Percentiles rank a stretch among this genome's conserved stretches.
Conservation (phyloP, 2,888 invertebrate species). For the Antitype chi region DNA sequence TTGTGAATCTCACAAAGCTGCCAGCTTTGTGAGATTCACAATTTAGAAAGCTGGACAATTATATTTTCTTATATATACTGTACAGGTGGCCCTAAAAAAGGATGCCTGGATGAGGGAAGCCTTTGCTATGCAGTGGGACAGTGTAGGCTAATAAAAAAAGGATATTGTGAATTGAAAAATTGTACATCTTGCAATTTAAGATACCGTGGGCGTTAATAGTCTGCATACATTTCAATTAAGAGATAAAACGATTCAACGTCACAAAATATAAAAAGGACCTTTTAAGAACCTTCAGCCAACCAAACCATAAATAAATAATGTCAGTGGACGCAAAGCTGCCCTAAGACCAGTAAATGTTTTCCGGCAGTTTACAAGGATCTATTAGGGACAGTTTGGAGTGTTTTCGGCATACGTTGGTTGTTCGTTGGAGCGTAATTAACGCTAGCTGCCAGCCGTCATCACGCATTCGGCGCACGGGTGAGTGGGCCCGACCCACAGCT, state of each 20-base stretch:
- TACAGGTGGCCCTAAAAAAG: no score
- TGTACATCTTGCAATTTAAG: background rate
- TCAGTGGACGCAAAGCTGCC: constrained; percentile 54
- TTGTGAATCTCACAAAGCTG: background rate
- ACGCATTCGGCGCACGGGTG: constrained; percentile 77
- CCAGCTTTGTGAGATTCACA: no score
- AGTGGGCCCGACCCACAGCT: constrained; percentile 65
- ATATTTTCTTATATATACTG: no score
- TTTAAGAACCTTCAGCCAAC: background rate
- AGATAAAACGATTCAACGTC: background rate
- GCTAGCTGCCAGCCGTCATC: constrained; percentile 82
- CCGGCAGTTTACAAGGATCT: constrained; percentile 45
- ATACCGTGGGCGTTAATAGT: background rate
- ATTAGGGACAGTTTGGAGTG: constrained; percentile 56
- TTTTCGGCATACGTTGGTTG: constrained; percentile 66
- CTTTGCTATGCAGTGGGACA: no score
- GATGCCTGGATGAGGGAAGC: no score
- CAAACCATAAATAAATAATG: constrained; percentile 22
- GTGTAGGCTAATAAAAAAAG: no score
- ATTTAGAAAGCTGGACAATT: background rate
- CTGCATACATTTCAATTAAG: background rate
- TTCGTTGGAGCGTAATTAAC: constrained; percentile 83
- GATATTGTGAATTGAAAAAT: no score
- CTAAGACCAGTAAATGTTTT: constrained; percentile 57
- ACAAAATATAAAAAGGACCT: background rate